Base-by-base conservation (phyloP, 2,797 vertebrate species). In the Lepilemur septentrionalis region DNA sequence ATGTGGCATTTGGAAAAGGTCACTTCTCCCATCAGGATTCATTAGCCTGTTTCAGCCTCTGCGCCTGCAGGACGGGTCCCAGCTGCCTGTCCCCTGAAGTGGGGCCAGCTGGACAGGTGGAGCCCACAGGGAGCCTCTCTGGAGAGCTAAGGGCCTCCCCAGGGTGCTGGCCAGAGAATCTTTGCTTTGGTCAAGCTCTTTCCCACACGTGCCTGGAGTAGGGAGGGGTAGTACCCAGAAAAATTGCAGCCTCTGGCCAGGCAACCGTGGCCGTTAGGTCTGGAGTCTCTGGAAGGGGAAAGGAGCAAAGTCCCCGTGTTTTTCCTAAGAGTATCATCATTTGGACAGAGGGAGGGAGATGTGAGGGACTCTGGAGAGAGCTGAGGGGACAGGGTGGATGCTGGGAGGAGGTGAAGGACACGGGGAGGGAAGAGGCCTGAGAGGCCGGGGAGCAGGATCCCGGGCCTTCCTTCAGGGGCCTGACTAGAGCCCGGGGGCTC, bases 1-100 rank as follows among this genome's bases (percentile, higher is more conserved):
- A 99, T 99, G 99, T 99, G 99, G 99, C 99, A 99, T 99, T 99
- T 99, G 99, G 99, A 99, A 99, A 99, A 99, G 99, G 99, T 99
- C 99, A 99, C 98, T 98, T 99, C 98, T 98, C 99, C 99, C 99
- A 98, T 99, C 99, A 98, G 98, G 98, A 99, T 99, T 99, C 98
- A 98, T 98, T 99, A 99, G 98, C 98, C 97, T 98, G 97, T 98
- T 97, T 98, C 97, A 98, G 98, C 97, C 97, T 97, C 93, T 95
- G n/a, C 0, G 97, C 97, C 97, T 97, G 91, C 91, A 97, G 97
- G 96, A 97, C 1, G 15, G 97, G 94, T 96, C 96, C 97, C 97
- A 97, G 92, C 96, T 96, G 97, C 96, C 88, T 95, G 95, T 97
- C 94, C 95, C 97, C 93, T 91, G 87, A 63, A 85, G 92, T 93